A percentile compares a stretch with the other conserved stretches of the same genome.
These are phyloP conservation scores for Ochlodes sylvanus DNA, from an alignment of 2,888 invertebrate genomes.

Conservation along the genomic window DNA sequence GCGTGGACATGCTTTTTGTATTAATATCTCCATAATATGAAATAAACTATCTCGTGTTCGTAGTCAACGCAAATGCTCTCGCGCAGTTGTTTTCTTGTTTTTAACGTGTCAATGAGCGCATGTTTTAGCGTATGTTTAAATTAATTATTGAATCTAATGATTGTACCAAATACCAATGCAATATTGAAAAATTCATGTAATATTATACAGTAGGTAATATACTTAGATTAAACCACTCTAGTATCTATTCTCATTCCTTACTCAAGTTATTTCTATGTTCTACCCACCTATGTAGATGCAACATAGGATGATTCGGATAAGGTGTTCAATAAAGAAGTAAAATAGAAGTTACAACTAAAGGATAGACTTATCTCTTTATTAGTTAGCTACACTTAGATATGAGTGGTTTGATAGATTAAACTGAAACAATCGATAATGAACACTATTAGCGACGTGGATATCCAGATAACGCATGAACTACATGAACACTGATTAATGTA, in stretches of 20 bases:
- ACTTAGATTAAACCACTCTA: too few species aligned
- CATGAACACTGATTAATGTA: slow-evolving; percentile 54
- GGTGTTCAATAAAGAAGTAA: background rate
- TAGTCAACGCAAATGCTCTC: slow-evolving; percentile 20
- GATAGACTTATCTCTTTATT: slow-evolving; percentile 19
- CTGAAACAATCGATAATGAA: slow-evolving; percentile 41
- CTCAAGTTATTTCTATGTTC: too few species aligned
- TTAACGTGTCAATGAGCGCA: slow-evolving; percentile 27
- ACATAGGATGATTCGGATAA: background rate
- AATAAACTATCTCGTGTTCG: slow-evolving; percentile 12
- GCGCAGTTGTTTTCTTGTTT: slow-evolving; percentile 33
- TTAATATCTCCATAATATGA: slow-evolving; percentile 23
- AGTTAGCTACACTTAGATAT: slow-evolving; percentile 18
- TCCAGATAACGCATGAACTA: slow-evolving; percentile 69
- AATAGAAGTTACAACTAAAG: slow-evolving; percentile 10
- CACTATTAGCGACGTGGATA: slow-evolving; percentile 54
- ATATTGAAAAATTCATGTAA: background rate
- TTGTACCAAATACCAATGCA: background rate
- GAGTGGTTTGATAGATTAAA: slow-evolving; percentile 26
- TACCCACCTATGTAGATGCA: background rate
- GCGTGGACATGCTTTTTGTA: slow-evolving; percentile 30
- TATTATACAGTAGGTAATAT: too few species aligned
- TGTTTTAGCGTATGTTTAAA: slow-evolving; percentile 19
- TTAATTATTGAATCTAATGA: background rate
- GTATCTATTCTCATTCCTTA: too few species aligned